A percentile compares a stretch with the other conserved stretches of the same genome.
phyloP scores from a whole-genome alignment of 2,888 invertebrate species.

The Eupithecia inturbata region DNA sequence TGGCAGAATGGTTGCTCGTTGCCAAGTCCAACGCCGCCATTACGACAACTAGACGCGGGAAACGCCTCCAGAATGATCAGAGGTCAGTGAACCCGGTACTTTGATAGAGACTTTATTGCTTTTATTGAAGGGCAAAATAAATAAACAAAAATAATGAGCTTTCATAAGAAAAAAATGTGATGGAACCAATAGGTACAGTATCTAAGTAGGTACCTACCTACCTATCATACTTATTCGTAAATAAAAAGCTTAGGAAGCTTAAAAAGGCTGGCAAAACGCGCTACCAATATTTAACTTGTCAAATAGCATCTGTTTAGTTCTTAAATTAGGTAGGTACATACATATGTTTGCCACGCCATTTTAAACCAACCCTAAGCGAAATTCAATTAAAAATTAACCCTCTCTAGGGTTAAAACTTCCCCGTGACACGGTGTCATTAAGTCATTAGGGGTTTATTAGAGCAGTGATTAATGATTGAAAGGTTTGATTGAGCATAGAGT shows the following conservation, averaged over 20 bases:
- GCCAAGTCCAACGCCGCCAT: constrained; percentile 42
- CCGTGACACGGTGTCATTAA: constrained; percentile 50
- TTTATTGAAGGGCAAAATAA: background rate
- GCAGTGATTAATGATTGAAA: constrained; percentile 53
- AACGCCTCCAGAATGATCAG: constrained; percentile 14
- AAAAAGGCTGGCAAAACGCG: too few species aligned
- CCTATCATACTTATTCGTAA: background rate
- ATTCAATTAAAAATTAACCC: constrained; percentile 50
- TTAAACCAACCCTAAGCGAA: constrained; percentile 37
- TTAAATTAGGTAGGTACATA: too few species aligned
- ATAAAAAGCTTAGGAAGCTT: background rate
- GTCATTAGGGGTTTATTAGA: constrained; percentile 53
- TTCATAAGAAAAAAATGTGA: too few species aligned
- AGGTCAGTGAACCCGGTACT: constrained; percentile 26
- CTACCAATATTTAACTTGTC: constrained; percentile 17
- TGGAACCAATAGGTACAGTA: background rate
- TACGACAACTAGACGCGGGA: constrained; percentile 44
- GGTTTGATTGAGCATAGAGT: constrained; percentile 42
- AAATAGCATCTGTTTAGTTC: constrained; percentile 27
- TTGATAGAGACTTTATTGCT: constrained; percentile 7
- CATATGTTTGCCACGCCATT: constrained; percentile 33
- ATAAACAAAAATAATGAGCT: too few species aligned
- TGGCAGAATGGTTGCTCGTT: constrained; percentile 32
- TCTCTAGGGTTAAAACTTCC: constrained; percentile 43
- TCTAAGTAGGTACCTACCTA: too few species aligned